These are phyloP conservation scores for Hypotaenidia philippensis DNA, from an alignment of 2,797 vertebrate species.

Conservation along the genomic window DNA sequence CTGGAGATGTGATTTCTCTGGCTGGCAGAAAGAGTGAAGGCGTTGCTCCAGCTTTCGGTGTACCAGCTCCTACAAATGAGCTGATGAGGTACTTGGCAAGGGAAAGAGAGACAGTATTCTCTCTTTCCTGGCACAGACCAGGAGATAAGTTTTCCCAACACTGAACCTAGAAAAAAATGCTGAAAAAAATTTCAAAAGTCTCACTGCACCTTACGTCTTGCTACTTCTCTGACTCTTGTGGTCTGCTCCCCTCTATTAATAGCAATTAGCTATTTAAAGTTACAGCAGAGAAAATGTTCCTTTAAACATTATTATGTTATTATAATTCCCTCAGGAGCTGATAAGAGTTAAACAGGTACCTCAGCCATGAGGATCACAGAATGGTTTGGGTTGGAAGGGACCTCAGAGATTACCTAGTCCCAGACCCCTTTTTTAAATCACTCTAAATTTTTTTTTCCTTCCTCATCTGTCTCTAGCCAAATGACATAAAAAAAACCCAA, in stretches of 20 bases:
- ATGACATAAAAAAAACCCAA: background rate
- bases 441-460: background rate
- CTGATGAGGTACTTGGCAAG: background rate
- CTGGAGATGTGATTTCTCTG: background rate
- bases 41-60: background rate
- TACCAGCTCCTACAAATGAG: background rate
- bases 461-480: background rate
- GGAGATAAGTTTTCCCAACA: background rate
- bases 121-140: background rate
- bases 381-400: too few species aligned
- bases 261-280: background rate
- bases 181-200: background rate
- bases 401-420: too few species aligned
- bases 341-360: background rate
- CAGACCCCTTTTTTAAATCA: too few species aligned
- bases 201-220: background rate
- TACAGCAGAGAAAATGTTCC: background rate
- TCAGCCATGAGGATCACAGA: background rate
- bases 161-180: background rate
- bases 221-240: background rate
- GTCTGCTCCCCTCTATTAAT: background rate
- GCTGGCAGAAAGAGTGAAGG: background rate
- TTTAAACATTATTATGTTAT: background rate
- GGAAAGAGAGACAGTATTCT: background rate
- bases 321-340: background rate